Conservation (phyloP, 2,113 vertebrate species). For the Burhinus bistriatus region DNA sequence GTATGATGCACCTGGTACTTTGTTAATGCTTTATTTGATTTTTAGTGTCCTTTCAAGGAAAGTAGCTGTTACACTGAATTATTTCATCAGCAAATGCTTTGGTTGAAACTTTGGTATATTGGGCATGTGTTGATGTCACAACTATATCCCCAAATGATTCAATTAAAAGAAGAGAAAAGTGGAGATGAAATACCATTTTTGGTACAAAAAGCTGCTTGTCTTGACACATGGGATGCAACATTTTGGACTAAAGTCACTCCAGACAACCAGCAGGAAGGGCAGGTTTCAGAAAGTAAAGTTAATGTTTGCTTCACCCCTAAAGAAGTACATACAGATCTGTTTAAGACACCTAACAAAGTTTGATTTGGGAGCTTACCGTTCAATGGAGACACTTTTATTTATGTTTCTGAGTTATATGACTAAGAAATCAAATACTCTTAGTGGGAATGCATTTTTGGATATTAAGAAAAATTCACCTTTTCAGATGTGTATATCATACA, state of each 20-base stretch:
- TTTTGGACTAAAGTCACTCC: background rate
- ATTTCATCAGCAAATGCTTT: background rate
- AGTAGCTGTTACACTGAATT: background rate
- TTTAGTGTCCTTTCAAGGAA: background rate
- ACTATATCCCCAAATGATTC: background rate
- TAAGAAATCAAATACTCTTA: background rate
- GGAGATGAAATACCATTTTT: constrained; percentile 49
- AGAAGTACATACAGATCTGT: background rate
- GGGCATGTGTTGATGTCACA: background rate
- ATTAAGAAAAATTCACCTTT: background rate
- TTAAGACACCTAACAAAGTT: background rate
- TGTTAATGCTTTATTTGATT: background rate
- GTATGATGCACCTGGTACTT: background rate
- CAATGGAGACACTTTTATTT: background rate
- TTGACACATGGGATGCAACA: background rate
- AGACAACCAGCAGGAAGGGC: background rate
- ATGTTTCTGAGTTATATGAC: background rate
- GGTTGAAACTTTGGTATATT: background rate
- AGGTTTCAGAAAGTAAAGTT: background rate
- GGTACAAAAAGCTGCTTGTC: constrained; percentile 1
- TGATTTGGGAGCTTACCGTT: constrained; percentile 1
- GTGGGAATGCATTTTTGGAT: background rate
- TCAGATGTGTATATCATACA: fast-evolving
- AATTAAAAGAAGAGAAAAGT: constrained; percentile 2
- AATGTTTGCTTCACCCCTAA: background rate